These are phyloP conservation scores for Pseudorectes ferrugineus DNA, from an alignment of 2,113 vertebrate species.

Conservation along the genomic window DNA sequence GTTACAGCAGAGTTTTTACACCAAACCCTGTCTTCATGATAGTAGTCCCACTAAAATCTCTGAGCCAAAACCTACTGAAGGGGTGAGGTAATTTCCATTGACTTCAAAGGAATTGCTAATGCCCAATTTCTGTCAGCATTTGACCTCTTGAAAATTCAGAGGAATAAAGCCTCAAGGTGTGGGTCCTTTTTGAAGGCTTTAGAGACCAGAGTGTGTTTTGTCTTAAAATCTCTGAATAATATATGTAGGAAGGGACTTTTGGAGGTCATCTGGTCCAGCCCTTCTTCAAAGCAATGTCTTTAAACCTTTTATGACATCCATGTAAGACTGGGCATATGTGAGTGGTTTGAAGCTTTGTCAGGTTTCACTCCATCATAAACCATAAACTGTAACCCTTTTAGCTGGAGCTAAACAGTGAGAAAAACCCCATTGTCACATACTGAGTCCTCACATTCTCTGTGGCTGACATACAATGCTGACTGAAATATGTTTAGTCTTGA, in stretches of 20 bases:
- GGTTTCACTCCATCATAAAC: background rate
- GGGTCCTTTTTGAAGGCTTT: background rate
- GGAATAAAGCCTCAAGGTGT: background rate
- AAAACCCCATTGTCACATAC: background rate
- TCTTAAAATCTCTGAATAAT: slow-evolving; percentile 13
- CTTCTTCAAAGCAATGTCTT: background rate
- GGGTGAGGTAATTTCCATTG: background rate
- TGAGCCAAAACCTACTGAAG: background rate
- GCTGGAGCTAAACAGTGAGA: background rate
- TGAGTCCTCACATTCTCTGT: background rate
- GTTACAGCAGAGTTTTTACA: background rate
- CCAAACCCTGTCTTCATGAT: background rate
- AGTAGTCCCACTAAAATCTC: background rate
- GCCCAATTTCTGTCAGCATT: background rate
- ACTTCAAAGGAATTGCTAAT: slow-evolving; percentile 35
- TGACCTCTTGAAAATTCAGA: slow-evolving; percentile 24
- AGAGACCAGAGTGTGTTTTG: background rate
- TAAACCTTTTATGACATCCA: background rate
- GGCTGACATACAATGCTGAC: background rate
- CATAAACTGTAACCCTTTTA: background rate
- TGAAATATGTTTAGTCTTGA: background rate
- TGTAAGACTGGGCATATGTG: background rate
- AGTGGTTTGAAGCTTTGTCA: background rate
- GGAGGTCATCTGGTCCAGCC: background rate
- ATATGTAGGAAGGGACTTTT: background rate